Percentiles rank a stretch among this genome's conserved stretches.
These are phyloP conservation scores for Redunca redunca DNA, from an alignment of 2,113 vertebrate genomes.

Conservation along the genomic window DNA sequence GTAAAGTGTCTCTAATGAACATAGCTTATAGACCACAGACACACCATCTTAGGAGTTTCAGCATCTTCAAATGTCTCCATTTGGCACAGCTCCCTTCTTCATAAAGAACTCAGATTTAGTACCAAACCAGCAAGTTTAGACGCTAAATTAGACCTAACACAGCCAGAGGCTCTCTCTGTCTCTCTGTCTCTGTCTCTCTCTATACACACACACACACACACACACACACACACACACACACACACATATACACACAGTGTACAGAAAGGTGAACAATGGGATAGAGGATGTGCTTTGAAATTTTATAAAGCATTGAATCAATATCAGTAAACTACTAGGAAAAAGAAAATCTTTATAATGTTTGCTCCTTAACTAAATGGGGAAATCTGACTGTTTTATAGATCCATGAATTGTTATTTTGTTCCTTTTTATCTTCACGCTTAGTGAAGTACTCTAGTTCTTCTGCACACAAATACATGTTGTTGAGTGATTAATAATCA, in stretches of 20 bases:
- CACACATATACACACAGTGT: background rate
- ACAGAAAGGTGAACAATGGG: background rate
- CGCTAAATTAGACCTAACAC: background rate
- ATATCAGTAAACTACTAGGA: background rate
- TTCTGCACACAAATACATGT: background rate
- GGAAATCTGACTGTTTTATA: background rate
- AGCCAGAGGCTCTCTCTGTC: background rate
- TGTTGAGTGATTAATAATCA: background rate
- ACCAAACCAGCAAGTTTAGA: background rate
- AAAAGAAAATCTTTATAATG: background rate
- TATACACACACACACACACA: rapidly evolving
- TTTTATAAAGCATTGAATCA: background rate
- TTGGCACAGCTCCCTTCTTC: background rate
- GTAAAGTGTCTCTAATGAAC: background rate
- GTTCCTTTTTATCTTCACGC: background rate
- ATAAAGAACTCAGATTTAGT: background rate
- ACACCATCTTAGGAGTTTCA: background rate
- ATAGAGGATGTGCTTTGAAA: background rate
- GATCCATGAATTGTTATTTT: background rate
- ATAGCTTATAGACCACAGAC: background rate
- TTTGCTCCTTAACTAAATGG: background rate
- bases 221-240: rapidly evolving
- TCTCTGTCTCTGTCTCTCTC: too few relatives aligned
- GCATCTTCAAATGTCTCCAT: background rate
- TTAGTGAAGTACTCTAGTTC: background rate